These are phyloP conservation scores for Eulacestoma nigropectus DNA, from an alignment of 2,113 vertebrate species.

Conservation along the genomic window DNA sequence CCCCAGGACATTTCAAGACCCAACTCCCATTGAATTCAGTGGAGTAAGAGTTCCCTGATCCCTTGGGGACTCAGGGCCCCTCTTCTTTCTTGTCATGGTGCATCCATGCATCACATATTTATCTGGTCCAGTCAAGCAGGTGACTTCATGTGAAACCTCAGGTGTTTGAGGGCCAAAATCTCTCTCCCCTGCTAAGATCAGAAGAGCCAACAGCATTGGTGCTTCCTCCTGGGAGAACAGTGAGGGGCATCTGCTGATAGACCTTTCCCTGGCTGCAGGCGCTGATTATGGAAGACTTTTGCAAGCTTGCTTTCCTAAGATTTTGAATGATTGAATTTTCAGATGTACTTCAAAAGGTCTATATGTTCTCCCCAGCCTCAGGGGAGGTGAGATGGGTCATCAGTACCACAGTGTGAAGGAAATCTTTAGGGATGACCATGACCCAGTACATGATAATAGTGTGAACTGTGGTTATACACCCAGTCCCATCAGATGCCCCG, in stretches of 20 bases:
- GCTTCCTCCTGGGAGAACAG: not conserved
- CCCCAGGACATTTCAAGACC: not conserved
- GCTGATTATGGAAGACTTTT: not conserved
- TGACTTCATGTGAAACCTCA: not conserved
- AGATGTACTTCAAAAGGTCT: not conserved
- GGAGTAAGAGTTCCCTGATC: not conserved
- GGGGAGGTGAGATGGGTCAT: not conserved
- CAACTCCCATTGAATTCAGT: not conserved
- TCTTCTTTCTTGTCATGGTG: not conserved
- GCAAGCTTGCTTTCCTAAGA: not conserved
- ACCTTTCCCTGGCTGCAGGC: not conserved
- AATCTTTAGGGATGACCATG: not conserved
- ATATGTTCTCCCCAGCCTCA: not conserved
- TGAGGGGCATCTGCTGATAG: not conserved
- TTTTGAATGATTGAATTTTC: not conserved
- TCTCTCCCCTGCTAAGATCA: not conserved
- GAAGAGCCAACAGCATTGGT: not conserved
- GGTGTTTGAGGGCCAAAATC: not conserved
- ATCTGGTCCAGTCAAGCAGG: not conserved
- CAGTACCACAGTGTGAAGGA: not conserved
- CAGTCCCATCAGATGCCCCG: not conserved
- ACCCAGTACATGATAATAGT: not conserved
- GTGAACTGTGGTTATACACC: not conserved
- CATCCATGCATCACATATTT: not conserved
- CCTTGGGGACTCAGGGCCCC: accelerated